Conservation (phyloP, 2,797 vertebrate genomes). For the Steatocranus sp. region DNA sequence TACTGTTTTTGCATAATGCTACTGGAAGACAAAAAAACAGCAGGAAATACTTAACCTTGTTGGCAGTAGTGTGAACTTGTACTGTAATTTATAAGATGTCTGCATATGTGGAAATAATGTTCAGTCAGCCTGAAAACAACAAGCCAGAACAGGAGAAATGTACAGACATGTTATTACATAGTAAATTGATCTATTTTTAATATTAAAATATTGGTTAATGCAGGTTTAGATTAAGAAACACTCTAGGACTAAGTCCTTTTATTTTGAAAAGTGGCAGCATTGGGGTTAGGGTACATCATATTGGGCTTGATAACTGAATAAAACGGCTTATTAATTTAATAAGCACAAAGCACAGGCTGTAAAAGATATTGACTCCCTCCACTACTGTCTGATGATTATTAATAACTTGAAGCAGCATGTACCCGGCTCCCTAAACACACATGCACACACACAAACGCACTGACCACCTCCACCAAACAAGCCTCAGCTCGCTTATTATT, state of each 20-base stretch:
- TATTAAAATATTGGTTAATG: neutral
- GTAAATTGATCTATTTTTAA: neutral
- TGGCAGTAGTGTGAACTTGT: neutral
- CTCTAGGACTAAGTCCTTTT: neutral
- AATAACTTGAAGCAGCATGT: neutral
- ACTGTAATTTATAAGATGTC: neutral
- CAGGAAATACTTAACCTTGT: neutral
- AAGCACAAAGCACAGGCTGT: neutral
- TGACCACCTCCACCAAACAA: slow-evolving; percentile 1
- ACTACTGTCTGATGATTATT: neutral
- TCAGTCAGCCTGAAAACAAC: neutral
- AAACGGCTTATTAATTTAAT: neutral
- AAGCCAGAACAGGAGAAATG: rapidly evolving
- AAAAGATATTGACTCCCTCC: neutral
- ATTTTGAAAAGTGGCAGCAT: rapidly evolving
- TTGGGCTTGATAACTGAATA: neutral
- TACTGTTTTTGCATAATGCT: neutral
- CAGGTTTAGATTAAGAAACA: neutral
- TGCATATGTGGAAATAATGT: neutral
- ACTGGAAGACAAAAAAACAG: neutral
- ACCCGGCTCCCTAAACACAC: neutral
- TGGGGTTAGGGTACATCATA: neutral
- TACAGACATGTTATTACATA: neutral
- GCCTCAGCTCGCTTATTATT: slow-evolving; percentile 24
- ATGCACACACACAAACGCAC: neutral